Conservation (phyloP, 1,140 invertebrate genomes). For the Tetragnatha versicolor region DNA sequence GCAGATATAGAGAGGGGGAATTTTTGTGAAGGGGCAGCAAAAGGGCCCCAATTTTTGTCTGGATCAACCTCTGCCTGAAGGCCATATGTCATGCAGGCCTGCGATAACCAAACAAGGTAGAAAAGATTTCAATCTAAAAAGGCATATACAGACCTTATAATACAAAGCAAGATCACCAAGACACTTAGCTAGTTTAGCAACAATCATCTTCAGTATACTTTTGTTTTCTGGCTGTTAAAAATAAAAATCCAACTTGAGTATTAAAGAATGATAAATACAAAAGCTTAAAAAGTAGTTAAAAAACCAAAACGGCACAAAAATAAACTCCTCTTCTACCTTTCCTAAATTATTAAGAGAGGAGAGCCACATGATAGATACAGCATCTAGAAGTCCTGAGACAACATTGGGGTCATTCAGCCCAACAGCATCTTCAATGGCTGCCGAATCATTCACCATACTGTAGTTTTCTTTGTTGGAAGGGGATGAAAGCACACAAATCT, state of each 20-base stretch:
- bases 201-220: background rate
- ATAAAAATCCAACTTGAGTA: too few species aligned
- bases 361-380: background rate
- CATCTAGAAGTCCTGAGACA: conserved; percentile 8
- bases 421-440: background rate
- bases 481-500: background rate
- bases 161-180: background rate
- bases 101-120: background rate
- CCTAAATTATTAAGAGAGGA: background rate
- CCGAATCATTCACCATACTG: background rate
- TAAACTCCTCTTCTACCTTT: background rate
- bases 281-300: background rate
- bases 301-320: background rate
- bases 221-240: conserved; percentile 19
- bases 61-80: too few species aligned
- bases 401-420: conserved; percentile 18
- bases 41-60: too few species aligned
- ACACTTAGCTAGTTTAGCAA: conserved; percentile 4
- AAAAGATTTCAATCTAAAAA: background rate
- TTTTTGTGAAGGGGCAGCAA: too few species aligned
- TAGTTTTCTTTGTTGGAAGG: background rate
- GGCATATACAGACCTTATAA: conserved; percentile 9
- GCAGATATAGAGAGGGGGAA: too few species aligned
- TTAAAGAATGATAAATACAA: too few species aligned
- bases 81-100: too few species aligned